These are phyloP conservation scores for Eubasilissa regina DNA, from an alignment of 1,140 invertebrate species.

Conservation along the genomic window DNA sequence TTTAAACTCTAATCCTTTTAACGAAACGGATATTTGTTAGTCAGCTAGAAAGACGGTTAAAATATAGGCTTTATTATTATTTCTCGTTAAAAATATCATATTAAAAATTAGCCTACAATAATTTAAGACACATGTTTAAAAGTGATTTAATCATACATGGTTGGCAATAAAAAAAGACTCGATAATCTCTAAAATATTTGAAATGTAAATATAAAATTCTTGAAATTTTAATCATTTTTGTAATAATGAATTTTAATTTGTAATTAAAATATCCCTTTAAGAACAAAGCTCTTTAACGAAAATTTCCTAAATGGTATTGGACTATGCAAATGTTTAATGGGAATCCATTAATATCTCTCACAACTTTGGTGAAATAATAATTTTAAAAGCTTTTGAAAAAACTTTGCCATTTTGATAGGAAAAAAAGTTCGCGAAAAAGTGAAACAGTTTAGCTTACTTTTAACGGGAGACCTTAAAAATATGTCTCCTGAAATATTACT, in stretches of 20 bases:
- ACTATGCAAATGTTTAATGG: slow-evolving; percentile 3
- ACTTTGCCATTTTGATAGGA: neutral
- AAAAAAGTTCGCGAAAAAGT: neutral
- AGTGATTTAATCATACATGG: neutral
- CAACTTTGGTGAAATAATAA: neutral
- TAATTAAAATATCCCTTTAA: neutral
- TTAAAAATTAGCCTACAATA: too few species aligned
- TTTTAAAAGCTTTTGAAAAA: neutral
- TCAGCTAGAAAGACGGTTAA: too few species aligned
- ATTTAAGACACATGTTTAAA: too few species aligned
- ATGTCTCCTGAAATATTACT: too few species aligned
- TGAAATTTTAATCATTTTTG: neutral
- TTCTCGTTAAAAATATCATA: too few species aligned
- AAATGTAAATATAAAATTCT: too few species aligned
- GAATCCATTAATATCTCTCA: slow-evolving; percentile 9
- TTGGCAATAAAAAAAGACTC: neutral
- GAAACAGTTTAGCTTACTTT: neutral
- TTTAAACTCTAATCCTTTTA: too few species aligned
- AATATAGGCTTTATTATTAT: too few species aligned
- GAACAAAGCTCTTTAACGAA: neutral
- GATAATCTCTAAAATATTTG: neutral
- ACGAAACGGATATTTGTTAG: too few species aligned
- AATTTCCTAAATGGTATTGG: neutral
- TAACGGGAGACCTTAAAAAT: neutral
- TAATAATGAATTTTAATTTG: neutral